A percentile compares a stretch with the other conserved stretches of the same genome.
phyloP scores from a whole-genome alignment of 64 coral and sea anemone species.

The Catalaphyllia jardinei region DNA sequence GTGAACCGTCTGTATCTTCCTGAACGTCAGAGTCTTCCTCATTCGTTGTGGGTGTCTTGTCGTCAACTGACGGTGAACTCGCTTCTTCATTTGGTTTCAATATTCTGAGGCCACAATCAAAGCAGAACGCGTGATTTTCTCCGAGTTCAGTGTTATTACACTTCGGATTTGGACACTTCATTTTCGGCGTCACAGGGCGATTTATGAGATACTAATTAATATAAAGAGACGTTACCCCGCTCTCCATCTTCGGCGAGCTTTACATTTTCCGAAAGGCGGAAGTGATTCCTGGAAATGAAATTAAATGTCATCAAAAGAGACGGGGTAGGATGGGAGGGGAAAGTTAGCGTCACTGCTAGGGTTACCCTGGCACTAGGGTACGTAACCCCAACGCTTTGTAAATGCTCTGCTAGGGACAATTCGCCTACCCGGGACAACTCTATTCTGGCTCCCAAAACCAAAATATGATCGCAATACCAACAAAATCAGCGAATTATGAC shows the following conservation, averaged over 20 bases:
- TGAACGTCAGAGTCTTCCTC: background rate
- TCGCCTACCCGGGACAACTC: too few relatives aligned
- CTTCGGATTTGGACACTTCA: background rate
- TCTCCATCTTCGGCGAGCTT: background rate
- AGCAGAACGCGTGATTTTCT: background rate
- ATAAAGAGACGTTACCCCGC: background rate
- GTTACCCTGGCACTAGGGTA: too few relatives aligned
- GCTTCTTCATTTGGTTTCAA: background rate
- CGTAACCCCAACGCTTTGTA: too few relatives aligned
- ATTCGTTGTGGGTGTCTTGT: background rate
- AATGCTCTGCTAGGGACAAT: too few relatives aligned
- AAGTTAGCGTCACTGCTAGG: too few relatives aligned
- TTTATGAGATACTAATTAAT: too few relatives aligned
- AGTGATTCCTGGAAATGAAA: slow-evolving; percentile 17
- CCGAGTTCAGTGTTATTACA: background rate
- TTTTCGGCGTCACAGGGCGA: background rate
- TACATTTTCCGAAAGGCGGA: slow-evolving; percentile 1
- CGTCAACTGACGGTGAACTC: background rate
- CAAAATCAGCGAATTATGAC: too few relatives aligned
- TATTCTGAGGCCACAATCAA: background rate
- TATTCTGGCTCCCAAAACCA: too few relatives aligned
- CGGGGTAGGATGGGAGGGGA: too few relatives aligned
- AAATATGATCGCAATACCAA: too few relatives aligned
- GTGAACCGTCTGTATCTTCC: background rate
- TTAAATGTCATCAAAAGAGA: too few relatives aligned